phyloP scores from a whole-genome alignment of 2,797 vertebrate genomes.

The Acipenser oxyrinchus region DNA sequence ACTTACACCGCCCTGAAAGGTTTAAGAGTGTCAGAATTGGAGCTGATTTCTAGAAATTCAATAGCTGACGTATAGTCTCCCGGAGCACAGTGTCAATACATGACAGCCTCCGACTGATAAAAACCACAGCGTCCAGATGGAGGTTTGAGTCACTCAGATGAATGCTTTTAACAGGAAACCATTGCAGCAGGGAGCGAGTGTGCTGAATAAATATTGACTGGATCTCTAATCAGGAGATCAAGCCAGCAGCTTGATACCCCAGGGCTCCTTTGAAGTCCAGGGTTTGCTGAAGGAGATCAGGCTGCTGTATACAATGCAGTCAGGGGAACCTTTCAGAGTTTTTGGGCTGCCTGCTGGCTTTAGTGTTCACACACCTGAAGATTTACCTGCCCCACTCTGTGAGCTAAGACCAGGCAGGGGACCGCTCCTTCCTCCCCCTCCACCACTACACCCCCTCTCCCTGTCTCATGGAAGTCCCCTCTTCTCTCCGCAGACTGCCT shows the following conservation, averaged over 20 bases:
- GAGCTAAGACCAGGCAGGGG: background rate
- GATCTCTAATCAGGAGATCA: too few relatives aligned
- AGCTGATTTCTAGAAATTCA: background rate
- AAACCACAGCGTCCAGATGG: too few relatives aligned
- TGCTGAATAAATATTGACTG: background rate
- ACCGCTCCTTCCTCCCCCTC: background rate
- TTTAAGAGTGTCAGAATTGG: background rate
- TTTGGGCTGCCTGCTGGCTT: too few relatives aligned
- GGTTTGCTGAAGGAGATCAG: too few relatives aligned
- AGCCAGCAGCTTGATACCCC: too few relatives aligned
- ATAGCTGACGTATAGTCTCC: too few relatives aligned
- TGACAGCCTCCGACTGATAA: too few relatives aligned
- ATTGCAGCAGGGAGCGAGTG: background rate
- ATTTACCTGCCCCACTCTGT: background rate
- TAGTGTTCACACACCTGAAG: background rate
- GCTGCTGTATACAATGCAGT: too few relatives aligned
- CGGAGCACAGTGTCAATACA: too few relatives aligned
- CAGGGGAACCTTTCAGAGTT: too few relatives aligned
- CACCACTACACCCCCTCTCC: background rate
- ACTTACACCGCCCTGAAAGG: background rate
- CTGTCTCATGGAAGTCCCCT: too few relatives aligned
- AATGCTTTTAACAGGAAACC: background rate
- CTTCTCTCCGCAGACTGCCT: conserved; percentile 72
- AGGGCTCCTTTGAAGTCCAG: too few relatives aligned
- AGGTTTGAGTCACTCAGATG: background rate